Conservation (phyloP, 2,888 invertebrate genomes). For the Hermodice carunculata region DNA sequence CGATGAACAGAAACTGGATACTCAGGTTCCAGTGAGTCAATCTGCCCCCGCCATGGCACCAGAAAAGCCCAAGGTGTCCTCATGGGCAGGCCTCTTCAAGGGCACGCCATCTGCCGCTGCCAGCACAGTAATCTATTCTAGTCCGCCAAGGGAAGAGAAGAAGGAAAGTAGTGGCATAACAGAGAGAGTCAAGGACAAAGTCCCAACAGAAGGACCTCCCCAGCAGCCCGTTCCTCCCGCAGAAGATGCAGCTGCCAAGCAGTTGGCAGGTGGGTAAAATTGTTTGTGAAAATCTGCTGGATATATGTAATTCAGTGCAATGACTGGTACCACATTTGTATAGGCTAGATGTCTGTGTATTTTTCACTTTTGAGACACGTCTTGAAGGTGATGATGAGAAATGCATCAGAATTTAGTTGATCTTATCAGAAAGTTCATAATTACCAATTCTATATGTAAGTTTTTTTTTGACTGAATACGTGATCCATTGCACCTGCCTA, state of each 20-base stretch:
- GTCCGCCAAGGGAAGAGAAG: too few relatives aligned
- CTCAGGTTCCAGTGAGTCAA: neutral
- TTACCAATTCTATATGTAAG: neutral
- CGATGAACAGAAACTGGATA: neutral
- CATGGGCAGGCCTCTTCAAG: conserved; percentile 34
- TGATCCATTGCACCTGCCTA: too few relatives aligned
- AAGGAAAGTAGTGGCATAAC: too few relatives aligned
- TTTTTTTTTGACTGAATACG: too few relatives aligned
- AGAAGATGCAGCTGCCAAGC: conserved; percentile 21
- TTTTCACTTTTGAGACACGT: neutral
- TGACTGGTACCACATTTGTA: too few relatives aligned
- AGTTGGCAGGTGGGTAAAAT: conserved; percentile 17
- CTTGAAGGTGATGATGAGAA: neutral
- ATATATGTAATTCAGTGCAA: too few relatives aligned
- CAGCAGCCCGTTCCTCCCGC: conserved; percentile 16
- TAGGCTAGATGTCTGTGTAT: too few relatives aligned
- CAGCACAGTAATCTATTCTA: conserved; percentile 22
- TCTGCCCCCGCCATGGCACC: neutral
- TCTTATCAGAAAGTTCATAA: too few relatives aligned
- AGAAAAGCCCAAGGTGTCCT: conserved; percentile 10
- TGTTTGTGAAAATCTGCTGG: neutral
- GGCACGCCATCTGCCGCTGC: conserved; percentile 11
- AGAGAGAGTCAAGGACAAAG: too few relatives aligned
- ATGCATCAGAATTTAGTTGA: neutral
- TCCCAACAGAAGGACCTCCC: too few relatives aligned